These are phyloP conservation scores for Pinctada fucata DNA, from an alignment of 2,888 invertebrate genomes.

Conservation along the genomic window DNA sequence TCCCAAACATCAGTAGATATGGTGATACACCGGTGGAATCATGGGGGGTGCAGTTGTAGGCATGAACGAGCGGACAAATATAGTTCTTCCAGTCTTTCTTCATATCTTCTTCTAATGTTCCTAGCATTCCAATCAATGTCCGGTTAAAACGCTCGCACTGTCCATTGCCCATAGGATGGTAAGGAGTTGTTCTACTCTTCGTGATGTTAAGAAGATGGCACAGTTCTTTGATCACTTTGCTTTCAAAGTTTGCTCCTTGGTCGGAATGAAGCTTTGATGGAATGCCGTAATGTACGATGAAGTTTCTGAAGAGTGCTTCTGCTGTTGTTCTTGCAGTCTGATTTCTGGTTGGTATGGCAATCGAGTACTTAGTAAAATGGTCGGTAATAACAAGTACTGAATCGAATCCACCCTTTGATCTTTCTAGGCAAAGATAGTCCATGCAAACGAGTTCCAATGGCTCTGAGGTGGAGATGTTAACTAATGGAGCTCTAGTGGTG, in stretches of 20 bases:
- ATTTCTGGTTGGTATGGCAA: slow-evolving; percentile 25
- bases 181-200: neutral
- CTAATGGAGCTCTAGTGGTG: neutral
- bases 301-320: too few species aligned
- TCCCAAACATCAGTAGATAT: too few species aligned
- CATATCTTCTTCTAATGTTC: neutral
- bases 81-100: neutral
- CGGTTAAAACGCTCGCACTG: too few species aligned
- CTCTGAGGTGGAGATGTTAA: neutral
- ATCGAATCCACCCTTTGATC: too few species aligned
- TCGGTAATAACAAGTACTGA: too few species aligned
- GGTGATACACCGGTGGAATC: neutral
- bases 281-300: neutral
- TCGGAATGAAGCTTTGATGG: slow-evolving; percentile 7
- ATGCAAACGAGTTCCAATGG: too few species aligned
- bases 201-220: neutral
- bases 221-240: neutral
- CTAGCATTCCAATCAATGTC: neutral
- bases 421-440: too few species aligned
- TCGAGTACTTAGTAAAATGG: neutral
- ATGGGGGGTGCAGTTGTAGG: neutral
- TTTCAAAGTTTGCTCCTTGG: slow-evolving; percentile 30
- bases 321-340: slow-evolving; percentile 1
- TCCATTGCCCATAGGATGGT: too few species aligned
- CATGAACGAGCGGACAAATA: neutral